Conservation (phyloP, 2,113 vertebrate species). For the Clupea harengus region DNA sequence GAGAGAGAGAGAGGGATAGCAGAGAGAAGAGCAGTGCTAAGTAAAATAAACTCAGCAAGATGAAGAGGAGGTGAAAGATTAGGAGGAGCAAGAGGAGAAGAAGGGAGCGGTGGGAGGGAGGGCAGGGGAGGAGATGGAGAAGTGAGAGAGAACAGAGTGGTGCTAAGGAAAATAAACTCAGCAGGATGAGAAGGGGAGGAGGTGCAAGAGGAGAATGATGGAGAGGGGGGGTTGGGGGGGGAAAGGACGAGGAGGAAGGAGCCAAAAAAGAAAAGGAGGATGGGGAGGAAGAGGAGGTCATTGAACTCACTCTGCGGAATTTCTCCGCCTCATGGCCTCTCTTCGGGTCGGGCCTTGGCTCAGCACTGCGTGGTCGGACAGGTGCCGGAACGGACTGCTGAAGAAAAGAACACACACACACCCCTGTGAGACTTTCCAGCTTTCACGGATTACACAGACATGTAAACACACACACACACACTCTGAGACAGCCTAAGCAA, state of each 20-base stretch:
- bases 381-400: not conserved
- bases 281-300: not conserved
- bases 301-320: conserved; percentile 47
- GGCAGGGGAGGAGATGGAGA: too few species aligned
- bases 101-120: not conserved
- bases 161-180: not conserved
- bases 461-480: conserved; percentile 7
- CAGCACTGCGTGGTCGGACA: not conserved
- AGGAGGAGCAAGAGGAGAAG: not conserved
- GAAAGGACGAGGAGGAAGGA: not conserved
- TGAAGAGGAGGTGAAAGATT: not conserved
- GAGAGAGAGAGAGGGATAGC: not conserved
- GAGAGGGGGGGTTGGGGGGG: not conserved
- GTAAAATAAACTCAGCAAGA: not conserved
- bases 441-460: not conserved
- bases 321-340: conserved; percentile 45
- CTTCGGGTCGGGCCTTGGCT: not conserved
- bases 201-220: not conserved
- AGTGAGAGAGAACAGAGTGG: not conserved
- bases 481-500: not conserved
- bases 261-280: not conserved
- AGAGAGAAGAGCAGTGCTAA: not conserved
- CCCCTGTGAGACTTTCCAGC: not conserved
- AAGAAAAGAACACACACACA: not conserved
- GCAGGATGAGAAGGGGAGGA: not conserved